Evolutionary conservation across 53 echinoderm and acorn worm species (phyloP), one percentile per base, ranked within the genome.

Genomic region (Echinometra lucunter): DNA sequence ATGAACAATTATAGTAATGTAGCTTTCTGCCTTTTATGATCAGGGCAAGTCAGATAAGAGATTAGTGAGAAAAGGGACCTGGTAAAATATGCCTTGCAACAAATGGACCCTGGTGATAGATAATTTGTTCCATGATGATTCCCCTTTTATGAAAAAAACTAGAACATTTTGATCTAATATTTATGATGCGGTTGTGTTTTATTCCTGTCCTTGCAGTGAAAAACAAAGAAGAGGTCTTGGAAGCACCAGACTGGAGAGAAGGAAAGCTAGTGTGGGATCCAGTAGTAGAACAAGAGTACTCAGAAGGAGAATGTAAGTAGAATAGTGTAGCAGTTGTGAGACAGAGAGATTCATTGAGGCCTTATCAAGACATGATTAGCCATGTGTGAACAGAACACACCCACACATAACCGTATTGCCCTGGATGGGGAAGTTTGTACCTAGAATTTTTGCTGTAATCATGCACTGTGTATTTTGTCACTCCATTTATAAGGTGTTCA

Each of bases 281-380:
- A 32, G 91, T 93, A 11, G 95, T 94, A 35, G 88, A 97, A 57
- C 92, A 96, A 58, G 92, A 91, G 60, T 99, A 99, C 94, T 96
- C 98, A 13, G 96, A 97, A 57, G 94, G 95, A 88, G 99, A 99
- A 95, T 94, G 99, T 99, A 96, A 96, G 96, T 96, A 66, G 17
- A 91, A 58, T 19, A 75, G 37, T 17, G 6, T 69, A 69, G 30
- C 56, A 7, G 56, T 56, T 32, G 69, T 69, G 28, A 69, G 2
- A 69, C 1, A 30, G 28, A 69, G 53, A 53, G 12, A 69, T 32
- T 9, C 32, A 12, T 13, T 69, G 34, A 69, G 7, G 34, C 69
- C 30, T 32, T 34, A 12, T 11, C 4, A 56, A 69, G 30, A 10
- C 38, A 40, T 40, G 6, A 40, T 40, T 13, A 78, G 78, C 78